Conservation (phyloP, 2,888 invertebrate genomes). For the Campoplex nolae region DNA sequence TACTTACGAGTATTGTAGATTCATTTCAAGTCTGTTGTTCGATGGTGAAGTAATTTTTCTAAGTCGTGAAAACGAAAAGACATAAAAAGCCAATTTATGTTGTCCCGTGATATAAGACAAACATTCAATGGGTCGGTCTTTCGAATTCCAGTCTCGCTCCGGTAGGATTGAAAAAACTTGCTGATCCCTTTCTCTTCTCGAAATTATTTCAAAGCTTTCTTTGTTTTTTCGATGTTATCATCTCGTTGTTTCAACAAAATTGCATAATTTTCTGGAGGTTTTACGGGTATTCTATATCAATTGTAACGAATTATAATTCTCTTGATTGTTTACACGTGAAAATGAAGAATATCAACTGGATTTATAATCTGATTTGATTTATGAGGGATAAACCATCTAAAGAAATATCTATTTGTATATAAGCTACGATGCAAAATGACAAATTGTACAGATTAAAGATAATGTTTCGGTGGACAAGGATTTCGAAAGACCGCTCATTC, state of each 20-base stretch:
- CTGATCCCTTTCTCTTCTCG: background rate
- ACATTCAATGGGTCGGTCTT: slow-evolving; percentile 46
- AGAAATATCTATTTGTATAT: slow-evolving; percentile 16
- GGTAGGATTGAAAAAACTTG: background rate
- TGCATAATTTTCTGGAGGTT: background rate
- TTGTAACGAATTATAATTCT: background rate
- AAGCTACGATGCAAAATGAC: slow-evolving; percentile 3
- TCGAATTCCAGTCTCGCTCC: slow-evolving; percentile 40
- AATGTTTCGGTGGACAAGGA: background rate
- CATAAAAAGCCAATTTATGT: background rate
- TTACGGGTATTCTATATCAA: background rate
- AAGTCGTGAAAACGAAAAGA: background rate
- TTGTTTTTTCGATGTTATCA: background rate
- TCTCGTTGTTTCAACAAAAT: background rate
- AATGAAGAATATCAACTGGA: background rate
- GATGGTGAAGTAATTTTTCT: background rate
- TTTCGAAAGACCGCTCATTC: slow-evolving; percentile 62
- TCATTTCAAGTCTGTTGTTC: background rate
- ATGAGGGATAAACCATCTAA: slow-evolving; percentile 5
- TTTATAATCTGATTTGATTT: background rate
- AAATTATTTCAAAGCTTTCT: background rate
- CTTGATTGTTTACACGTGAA: background rate
- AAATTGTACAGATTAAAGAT: slow-evolving; percentile 25
- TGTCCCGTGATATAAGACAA: slow-evolving; percentile 4
- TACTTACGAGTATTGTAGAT: background rate